phyloP scores from a whole-genome alignment of 1,140 invertebrate genomes.

The Diuraphis noxia region DNA sequence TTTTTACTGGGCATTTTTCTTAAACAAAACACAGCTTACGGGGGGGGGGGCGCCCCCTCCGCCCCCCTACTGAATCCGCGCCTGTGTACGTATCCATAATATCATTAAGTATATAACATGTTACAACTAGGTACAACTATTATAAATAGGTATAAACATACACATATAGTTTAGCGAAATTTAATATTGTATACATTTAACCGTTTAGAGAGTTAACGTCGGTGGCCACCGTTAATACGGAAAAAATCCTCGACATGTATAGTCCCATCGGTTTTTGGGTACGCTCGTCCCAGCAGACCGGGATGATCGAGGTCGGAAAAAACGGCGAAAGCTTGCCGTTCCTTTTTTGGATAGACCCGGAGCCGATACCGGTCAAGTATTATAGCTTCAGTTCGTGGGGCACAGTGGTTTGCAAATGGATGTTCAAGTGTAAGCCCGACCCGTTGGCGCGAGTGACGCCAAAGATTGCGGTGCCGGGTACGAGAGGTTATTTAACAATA shows the following conservation, averaged over 20 bases:
- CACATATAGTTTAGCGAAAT: too few relatives aligned
- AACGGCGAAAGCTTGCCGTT: conserved; percentile 64
- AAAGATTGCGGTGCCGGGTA: background rate
- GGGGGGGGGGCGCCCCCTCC: too few relatives aligned
- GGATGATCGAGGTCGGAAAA: conserved; percentile 64
- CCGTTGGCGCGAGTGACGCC: background rate
- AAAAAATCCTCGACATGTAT: conserved; percentile 46
- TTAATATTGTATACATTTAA: too few relatives aligned
- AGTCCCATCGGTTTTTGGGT: conserved; percentile 65
- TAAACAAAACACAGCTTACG: too few relatives aligned
- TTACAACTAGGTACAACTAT: too few relatives aligned
- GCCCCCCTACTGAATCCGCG: too few relatives aligned
- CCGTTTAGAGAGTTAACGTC: background rate
- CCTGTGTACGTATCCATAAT: too few relatives aligned
- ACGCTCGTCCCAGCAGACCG: conserved; percentile 60
- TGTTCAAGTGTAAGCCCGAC: conserved; percentile 63
- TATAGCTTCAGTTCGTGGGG: conserved; percentile 67
- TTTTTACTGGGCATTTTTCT: too few relatives aligned
- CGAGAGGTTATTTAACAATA: background rate
- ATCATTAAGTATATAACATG: too few relatives aligned
- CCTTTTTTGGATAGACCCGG: conserved; percentile 63
- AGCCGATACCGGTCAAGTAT: conserved; percentile 63
- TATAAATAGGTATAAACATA: too few relatives aligned
- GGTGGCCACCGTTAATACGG: background rate
- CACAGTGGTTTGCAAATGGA: conserved; percentile 65